Conservation (phyloP, 2,888 invertebrate genomes). For the Hydropsyche betteni region DNA sequence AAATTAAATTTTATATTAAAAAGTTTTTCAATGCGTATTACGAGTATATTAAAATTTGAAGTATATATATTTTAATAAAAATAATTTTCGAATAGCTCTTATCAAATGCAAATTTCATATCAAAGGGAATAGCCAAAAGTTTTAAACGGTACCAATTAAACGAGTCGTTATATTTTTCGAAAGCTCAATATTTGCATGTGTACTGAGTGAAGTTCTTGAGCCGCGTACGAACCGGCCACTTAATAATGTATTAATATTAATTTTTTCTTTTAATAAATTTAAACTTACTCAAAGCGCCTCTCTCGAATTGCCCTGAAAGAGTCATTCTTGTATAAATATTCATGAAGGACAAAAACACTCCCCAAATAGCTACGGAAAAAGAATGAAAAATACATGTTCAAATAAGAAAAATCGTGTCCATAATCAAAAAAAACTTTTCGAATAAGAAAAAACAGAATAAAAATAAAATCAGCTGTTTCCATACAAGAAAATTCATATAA, state of each 20-base stretch:
- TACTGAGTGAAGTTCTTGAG: conserved; percentile 14
- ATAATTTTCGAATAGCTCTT: too few species aligned
- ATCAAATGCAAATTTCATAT: conserved; percentile 8
- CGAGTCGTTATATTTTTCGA: conserved; percentile 5
- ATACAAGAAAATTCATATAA: too few species aligned
- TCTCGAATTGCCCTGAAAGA: neutral
- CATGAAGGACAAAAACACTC: conserved; percentile 28
- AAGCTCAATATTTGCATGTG: conserved; percentile 7
- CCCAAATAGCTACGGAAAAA: neutral
- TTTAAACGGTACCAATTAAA: conserved; percentile 21
- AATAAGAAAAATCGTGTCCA: neutral
- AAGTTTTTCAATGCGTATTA: too few species aligned
- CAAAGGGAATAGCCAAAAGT: conserved; percentile 11
- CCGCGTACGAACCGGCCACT: neutral
- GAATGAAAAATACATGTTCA: conserved; percentile 17
- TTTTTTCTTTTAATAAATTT: conserved; percentile 15
- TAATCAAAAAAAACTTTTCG: too few species aligned
- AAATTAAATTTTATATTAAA: too few species aligned
- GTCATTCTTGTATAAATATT: conserved; percentile 19
- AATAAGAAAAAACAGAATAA: too few species aligned
- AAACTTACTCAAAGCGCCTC: neutral
- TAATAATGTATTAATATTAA: too few species aligned
- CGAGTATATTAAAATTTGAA: too few species aligned
- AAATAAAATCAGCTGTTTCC: too few species aligned
- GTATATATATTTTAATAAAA: too few species aligned